Evolutionary conservation across 1,140 invertebrate species (phyloP), one percentile per base, ranked within the genome.

Genomic region (Mactra quadrangularis): DNA sequence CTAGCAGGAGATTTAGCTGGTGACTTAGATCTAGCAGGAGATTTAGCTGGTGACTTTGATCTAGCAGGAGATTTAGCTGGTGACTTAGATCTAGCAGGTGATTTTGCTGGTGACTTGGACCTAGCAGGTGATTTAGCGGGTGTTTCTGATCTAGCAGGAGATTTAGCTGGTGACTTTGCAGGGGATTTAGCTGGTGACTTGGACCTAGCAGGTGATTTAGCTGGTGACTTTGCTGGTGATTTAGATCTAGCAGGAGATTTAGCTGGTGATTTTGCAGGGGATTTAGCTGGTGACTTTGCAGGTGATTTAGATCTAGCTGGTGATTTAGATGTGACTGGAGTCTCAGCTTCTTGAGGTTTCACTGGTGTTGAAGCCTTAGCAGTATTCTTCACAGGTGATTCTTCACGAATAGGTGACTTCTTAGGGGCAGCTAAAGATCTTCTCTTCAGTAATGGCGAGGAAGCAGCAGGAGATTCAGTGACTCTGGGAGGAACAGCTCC

Each of bases 401-500:
- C 85, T 47, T 78, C 71, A 17, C 33, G 57, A 25, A 75, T 85
- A 41, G 82, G 81, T n/a, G 81, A 76, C 38, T 70, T 68, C 19
- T 64, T 59, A 55, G 29, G 77, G 59, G 77, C 71, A 50, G 75
- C 25, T 29, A 83, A 84, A 55, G 82, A 82, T 29, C 83, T 83
- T 47, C 85, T 87, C 52, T 86, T 41, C 13, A 82, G 47, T 1
- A 50, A 25, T 22, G 76, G 57, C 0, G 68, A 66, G 3, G 68
- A 27, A n/a, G 50, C 35, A n/a, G 50, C 35, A 6, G 68, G 70
- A 9, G 68, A 31, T 15, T 83, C 64, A 15, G 85, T 79, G 31
- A 72, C 68, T 29, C 81, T 83, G n/a, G 76, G 83, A 6, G 91
- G 91, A 17, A 87, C 84, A 13, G 92, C 77, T 77, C 93, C 94